Base-by-base conservation (phyloP, 64 coral and sea anemone genomes). In the Stichodactyla mertensii region DNA sequence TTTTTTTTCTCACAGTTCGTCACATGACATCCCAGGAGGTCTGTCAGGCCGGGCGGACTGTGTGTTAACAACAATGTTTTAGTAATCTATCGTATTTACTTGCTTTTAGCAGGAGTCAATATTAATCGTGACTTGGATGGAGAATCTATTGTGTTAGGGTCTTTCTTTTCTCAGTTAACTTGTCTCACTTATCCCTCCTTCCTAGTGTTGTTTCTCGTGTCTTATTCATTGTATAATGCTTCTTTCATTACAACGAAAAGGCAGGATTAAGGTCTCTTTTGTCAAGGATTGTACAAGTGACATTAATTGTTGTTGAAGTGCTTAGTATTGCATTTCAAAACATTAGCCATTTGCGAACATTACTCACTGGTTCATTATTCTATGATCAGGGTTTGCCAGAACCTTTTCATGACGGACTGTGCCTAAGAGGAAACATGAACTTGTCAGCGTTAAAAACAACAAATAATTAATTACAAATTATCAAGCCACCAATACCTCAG, bases 141-240 rank as follows among this genome's bases (percentile, higher is more conserved):
- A 11, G 7, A 74, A 74, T 74, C 69, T 10, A 74, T 74, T 74
- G 69, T 74, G 11, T 74, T 31, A 11, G 27, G 9, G 10, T 74
- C n/a, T 74, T 74, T 74, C 69, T 74, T 74, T 74, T 23, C 11
- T 74, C 23, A 23, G 20, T 74, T 31, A 45, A 45, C 69, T 74
- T 74, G 69, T 23, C 27, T 74, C 36, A 27, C 69, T 74, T 31
- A 27, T 74, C 69, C 24, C 69, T 74, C 69, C 69, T 74, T n/a
- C 26, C 23, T 13, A 74, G 26, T 74, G 69, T 74, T 66, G 22
- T 74, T 74, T 74, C 69, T 74, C 69, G 69, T 74, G 69, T 74
- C 24, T 31, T 74, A 26, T 74, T 74, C 69, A 74, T 74, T 74
- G 69, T n/a, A 31, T 74, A 66, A 66, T 22, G 62, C 19, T 66